phyloP scores from a whole-genome alignment of 2,888 invertebrate species.

The Fragum sueziense region DNA sequence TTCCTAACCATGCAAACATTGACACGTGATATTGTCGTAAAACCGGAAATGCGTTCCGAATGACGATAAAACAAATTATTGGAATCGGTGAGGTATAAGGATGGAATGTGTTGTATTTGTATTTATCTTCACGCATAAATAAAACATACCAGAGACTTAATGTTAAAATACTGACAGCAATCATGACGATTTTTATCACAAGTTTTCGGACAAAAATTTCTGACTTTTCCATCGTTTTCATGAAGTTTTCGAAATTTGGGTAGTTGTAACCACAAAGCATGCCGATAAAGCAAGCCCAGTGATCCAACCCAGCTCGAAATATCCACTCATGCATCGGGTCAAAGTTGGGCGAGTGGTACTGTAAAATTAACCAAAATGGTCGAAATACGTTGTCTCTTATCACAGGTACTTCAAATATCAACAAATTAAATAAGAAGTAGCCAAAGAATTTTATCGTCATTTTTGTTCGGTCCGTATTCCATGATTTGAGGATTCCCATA shows the following conservation, averaged over 20 bases:
- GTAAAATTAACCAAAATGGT: conserved; percentile 67
- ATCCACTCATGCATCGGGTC: conserved; percentile 72
- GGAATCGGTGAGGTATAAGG: conserved; percentile 71
- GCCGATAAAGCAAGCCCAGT: conserved; percentile 74
- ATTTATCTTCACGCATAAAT: conserved; percentile 66
- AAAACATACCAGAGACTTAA: conserved; percentile 61
- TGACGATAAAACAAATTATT: conserved; percentile 67
- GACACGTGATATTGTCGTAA: conserved; percentile 65
- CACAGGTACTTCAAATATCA: conserved; percentile 72
- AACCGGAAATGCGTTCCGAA: conserved; percentile 68
- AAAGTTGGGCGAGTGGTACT: conserved; percentile 58
- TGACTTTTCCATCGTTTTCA: conserved; percentile 63
- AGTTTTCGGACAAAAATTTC: conserved; percentile 37
- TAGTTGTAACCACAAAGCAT: conserved; percentile 78
- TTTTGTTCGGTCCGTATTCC: conserved; percentile 67
- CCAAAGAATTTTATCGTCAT: conserved; percentile 71
- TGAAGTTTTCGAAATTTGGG: conserved; percentile 70
- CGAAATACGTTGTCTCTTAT: conserved; percentile 62
- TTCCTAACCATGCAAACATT: conserved; percentile 72
- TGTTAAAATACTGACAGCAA: conserved; percentile 18
- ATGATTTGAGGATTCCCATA: conserved; percentile 67
- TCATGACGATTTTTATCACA: conserved; percentile 34
- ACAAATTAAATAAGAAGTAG: conserved; percentile 65
- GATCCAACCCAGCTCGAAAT: conserved; percentile 73
- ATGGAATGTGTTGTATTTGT: conserved; percentile 66